Evolutionary conservation across 2,797 vertebrate genomes (phyloP).

Genomic region (Glossophaga mutica): DNA sequence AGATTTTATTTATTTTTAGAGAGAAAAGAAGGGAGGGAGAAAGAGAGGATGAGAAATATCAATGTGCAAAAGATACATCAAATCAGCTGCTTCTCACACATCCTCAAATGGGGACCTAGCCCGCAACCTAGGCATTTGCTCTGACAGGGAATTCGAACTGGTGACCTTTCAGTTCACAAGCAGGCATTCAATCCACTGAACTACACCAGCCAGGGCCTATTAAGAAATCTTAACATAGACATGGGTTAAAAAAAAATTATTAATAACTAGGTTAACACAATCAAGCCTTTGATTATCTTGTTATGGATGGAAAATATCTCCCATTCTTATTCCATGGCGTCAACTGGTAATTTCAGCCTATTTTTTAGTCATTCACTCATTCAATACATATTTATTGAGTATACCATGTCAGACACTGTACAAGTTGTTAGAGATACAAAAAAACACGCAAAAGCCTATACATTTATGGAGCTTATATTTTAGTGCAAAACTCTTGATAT

Average conservation of each 20-base stretch:
- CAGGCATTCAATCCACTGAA: too few relatives aligned
- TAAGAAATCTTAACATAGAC: neutral
- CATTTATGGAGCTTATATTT: neutral
- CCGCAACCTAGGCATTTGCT: too few relatives aligned
- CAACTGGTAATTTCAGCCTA: neutral
- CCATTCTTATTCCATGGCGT: neutral
- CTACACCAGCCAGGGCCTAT: too few relatives aligned
- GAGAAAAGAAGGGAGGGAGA: too few relatives aligned
- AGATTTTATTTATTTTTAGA: too few relatives aligned
- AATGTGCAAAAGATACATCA: too few relatives aligned
- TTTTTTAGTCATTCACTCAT: neutral
- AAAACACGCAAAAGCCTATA: neutral
- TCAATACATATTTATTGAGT: neutral
- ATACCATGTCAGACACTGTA: neutral
- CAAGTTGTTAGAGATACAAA: neutral
- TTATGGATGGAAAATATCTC: neutral
- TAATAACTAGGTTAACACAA: neutral
- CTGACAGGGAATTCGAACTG: too few relatives aligned
- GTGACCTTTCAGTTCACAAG: too few relatives aligned
- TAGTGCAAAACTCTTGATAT: slow-evolving; percentile 7
- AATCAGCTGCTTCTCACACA: too few relatives aligned
- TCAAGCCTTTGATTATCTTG: neutral
- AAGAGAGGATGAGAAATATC: too few relatives aligned
- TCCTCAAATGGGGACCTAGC: too few relatives aligned
- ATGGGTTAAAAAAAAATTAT: neutral